Conservation (phyloP, 2,888 invertebrate genomes). For the Steinernema carpocapsae region DNA sequence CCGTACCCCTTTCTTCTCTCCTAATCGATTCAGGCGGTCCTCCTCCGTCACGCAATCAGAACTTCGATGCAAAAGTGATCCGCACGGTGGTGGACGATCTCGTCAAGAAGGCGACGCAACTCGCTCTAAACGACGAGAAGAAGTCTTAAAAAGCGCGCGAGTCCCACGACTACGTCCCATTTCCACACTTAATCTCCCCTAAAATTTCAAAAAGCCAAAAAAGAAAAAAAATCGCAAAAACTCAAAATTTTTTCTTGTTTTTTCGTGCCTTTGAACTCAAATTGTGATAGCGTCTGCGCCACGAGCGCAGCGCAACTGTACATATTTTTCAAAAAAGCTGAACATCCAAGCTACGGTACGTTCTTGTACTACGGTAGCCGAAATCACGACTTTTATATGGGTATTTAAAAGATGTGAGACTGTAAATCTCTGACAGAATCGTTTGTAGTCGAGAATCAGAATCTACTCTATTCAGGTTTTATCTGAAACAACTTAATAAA, state of each 20-base stretch:
- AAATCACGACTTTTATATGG: not conserved
- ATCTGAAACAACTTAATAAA: not conserved
- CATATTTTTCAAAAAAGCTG: too few species aligned
- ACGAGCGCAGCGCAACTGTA: not conserved
- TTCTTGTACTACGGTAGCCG: not conserved
- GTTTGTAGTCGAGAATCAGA: too few species aligned
- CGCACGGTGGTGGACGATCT: constrained; percentile 6
- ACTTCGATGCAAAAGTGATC: constrained; percentile 9
- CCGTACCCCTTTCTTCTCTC: too few species aligned
- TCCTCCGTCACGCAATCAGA: too few species aligned
- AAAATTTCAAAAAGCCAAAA: not conserved
- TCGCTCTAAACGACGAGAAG: not conserved
- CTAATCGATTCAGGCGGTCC: not conserved
- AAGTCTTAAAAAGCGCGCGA: too few species aligned
- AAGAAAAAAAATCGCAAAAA: not conserved
- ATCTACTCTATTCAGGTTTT: not conserved
- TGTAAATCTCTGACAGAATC: too few species aligned
- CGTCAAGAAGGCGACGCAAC: constrained; percentile 9
- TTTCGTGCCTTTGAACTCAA: constrained; percentile 10
- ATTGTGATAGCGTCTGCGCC: constrained; percentile 14
- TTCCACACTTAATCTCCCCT: too few species aligned
- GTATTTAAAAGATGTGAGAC: constrained; percentile 16
- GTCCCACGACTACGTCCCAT: too few species aligned
- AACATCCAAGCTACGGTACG: not conserved
- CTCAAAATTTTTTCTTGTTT: not conserved